Evolutionary conservation across 2,113 vertebrate genomes (phyloP).

Genomic region (Piaya cayana): DNA sequence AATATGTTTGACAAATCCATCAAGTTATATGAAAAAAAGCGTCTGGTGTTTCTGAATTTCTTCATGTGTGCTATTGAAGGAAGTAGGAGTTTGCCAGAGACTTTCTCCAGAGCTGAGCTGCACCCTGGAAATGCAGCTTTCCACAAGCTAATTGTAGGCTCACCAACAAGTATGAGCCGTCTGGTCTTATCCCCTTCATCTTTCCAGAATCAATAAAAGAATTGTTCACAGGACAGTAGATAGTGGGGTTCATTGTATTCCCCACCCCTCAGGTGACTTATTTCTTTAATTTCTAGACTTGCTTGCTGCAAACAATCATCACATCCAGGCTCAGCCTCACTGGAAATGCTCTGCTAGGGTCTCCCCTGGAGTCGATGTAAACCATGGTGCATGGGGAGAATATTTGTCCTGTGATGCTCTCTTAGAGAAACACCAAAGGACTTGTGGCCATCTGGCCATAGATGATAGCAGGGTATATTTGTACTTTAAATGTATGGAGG

Average conservation of each 20-base stretch:
- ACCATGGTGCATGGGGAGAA: neutral
- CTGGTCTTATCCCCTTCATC: neutral
- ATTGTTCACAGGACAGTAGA: neutral
- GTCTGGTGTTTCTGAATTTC: slow-evolving; percentile 27
- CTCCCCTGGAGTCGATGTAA: neutral
- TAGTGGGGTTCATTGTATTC: neutral
- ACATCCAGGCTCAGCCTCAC: neutral
- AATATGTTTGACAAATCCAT: slow-evolving; percentile 36
- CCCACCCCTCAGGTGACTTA: neutral
- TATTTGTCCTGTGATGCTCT: neutral
- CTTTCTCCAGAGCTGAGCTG: slow-evolving; percentile 15
- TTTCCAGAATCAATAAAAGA: neutral
- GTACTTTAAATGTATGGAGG: neutral
- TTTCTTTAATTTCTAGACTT: neutral
- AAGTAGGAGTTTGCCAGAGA: slow-evolving; percentile 20
- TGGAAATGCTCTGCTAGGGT: neutral
- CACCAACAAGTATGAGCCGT: neutral
- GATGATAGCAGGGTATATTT: neutral
- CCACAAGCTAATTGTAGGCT: neutral
- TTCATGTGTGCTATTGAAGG: neutral
- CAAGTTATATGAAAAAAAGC: neutral
- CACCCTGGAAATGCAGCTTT: neutral
- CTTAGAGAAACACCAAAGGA: neutral
- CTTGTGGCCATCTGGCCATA: neutral
- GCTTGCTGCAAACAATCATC: neutral